Evolutionary conservation across 1,140 invertebrate genomes (phyloP), one percentile per base, ranked within the genome.

Genomic region (Aphaenogaster ashmeadi): DNA sequence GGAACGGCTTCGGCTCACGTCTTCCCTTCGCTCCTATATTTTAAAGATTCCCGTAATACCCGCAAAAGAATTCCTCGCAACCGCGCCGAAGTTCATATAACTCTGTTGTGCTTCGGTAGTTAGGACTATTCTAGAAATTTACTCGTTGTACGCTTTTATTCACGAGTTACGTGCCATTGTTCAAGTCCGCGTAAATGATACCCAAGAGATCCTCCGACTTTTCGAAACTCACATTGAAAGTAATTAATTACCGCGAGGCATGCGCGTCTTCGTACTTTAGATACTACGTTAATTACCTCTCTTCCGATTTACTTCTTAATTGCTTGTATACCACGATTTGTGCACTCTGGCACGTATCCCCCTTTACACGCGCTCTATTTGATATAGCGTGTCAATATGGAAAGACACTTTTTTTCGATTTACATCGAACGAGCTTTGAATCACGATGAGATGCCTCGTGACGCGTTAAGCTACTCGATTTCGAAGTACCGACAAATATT

Each of bases 401-500:
- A 83, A 60, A 74, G 54, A 60, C 54, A 18, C 27, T 36, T 62
- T 84, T 71, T 66, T 83, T 41, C 62, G 36, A 41, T 67, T 74
- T 54, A 38, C 80, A 56, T 84, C 27, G 9, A 60, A 47, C 69
- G 41, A 50, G 54, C 41, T 74, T 47, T 60, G 80, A 84, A 84
- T 74, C 52, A 21, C 67, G 67, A 83, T 50, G 80, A 84, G 54
- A 62, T 21, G 66, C 52, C n/a, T 15, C 33, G 54, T 15, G 27
- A 15, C 67, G 69, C 69, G 67, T 84, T 84, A 84, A 84, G 60
- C 69, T 60, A 84, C 54, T 60, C 80, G 69, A 74, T 84, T 84
- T 74, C 56, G 27, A 50, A 47, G 69, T 27, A 60, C 52, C 13
- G 69, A 56, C 54, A 84, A 74, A 84, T 84, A 84, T 84, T 84